Evolutionary conservation across 2,797 vertebrate genomes (phyloP).

Genomic region (Schizothorax lantsangensis): DNA sequence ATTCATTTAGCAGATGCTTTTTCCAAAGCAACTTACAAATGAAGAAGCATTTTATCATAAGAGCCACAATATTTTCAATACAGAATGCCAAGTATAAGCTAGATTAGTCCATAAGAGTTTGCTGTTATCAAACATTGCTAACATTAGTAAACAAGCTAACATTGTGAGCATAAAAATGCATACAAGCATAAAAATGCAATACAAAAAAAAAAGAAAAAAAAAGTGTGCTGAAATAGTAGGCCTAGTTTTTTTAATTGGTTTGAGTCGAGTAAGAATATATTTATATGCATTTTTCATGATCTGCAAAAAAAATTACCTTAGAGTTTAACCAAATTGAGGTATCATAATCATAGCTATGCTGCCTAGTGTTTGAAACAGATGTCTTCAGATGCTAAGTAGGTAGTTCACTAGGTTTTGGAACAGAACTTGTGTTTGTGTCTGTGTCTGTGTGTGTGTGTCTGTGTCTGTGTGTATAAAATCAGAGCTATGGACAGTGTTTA

Average conservation of each 20-base stretch:
- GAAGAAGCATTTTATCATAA: not conserved
- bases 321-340: not conserved
- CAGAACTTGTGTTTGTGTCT: not conserved
- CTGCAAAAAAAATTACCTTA: not conserved
- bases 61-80: not conserved
- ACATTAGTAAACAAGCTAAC: not conserved
- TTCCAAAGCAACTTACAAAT: not conserved
- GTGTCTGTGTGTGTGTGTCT: not conserved
- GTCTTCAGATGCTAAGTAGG: not conserved
- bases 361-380: not conserved
- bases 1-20: not conserved
- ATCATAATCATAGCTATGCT: not conserved
- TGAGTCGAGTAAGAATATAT: not conserved
- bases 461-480: not conserved
- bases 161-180: not conserved
- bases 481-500: constrained; percentile 1
- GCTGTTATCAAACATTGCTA: not conserved
- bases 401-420: constrained; percentile 1
- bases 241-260: not conserved
- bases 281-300: not conserved
- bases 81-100: not conserved
- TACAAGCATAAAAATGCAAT: not conserved
- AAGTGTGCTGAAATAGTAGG: not conserved
- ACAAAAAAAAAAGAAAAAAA: not conserved
- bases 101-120: not conserved